Percentiles rank a stretch among this genome's conserved stretches.
These are phyloP conservation scores for Dinothrombium tinctorium DNA, from an alignment of 1,140 invertebrate genomes.

Conservation along the genomic window DNA sequence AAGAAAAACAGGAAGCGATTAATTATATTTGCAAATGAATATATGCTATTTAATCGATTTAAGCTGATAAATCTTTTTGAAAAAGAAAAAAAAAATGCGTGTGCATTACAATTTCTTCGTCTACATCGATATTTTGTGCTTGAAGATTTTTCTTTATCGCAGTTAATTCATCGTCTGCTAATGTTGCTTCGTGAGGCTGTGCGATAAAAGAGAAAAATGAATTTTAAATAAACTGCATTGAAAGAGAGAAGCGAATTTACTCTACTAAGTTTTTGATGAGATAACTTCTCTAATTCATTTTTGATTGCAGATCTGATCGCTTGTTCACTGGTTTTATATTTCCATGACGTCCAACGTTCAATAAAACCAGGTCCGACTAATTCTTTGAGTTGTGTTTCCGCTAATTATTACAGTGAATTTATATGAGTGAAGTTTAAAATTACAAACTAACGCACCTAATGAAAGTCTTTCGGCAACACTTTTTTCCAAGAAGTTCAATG, in stretches of 20 bases:
- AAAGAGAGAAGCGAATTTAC: neutral
- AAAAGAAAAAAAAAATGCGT: neutral
- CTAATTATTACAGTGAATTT: conserved; percentile 23
- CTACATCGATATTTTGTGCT: conserved; percentile 37
- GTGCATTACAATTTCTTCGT: conserved; percentile 35
- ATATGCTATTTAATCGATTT: neutral
- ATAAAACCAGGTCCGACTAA: conserved; percentile 47
- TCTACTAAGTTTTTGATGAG: conserved; percentile 7
- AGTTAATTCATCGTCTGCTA: conserved; percentile 73
- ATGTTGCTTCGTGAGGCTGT: conserved; percentile 43
- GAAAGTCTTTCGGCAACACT: conserved; percentile 53
- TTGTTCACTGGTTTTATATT: conserved; percentile 48
- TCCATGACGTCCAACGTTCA: conserved; percentile 66
- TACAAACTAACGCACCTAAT: conserved; percentile 18
- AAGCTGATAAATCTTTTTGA: neutral
- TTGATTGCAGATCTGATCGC: conserved; percentile 40
- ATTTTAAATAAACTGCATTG: conserved; percentile 12
- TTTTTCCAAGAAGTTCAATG: conserved; percentile 64
- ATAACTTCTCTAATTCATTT: conserved; percentile 35
- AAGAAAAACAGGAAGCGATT: no score
- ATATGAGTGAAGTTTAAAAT: no score
- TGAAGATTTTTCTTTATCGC: conserved; percentile 74
- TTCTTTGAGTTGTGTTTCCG: conserved; percentile 40
- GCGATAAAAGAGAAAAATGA: conserved; percentile 15
- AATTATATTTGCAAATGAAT: neutral